Evolutionary conservation across 37 sponge, comb jelly and placozoan genomes (phyloP).

Genomic region (Beroe forskalii): DNA sequence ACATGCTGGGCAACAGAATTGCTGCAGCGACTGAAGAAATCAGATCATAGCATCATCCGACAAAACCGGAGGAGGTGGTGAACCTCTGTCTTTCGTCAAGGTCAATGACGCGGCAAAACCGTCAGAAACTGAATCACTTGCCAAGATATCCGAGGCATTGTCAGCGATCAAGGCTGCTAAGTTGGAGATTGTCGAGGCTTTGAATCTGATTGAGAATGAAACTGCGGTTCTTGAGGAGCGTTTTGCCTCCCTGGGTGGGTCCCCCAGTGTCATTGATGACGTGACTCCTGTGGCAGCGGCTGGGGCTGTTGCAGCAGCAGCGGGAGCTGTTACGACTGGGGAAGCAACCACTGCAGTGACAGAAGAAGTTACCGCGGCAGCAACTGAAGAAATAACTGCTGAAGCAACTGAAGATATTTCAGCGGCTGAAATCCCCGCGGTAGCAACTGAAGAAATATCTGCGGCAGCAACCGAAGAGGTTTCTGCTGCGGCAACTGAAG

Average conservation of each 20-base stretch:
- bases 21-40: not conserved
- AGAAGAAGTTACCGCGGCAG: not conserved
- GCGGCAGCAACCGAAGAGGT: too few relatives aligned
- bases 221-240: not conserved
- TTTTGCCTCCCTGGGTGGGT: not conserved
- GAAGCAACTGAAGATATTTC: too few relatives aligned
- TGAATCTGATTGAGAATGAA: slow-evolving; percentile 17
- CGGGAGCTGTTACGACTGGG: too few relatives aligned
- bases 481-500: too few relatives aligned
- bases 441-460: too few relatives aligned
- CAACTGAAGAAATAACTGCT: not conserved
- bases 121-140: not conserved
- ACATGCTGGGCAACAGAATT: too few relatives aligned
- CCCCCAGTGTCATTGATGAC: not conserved
- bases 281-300: not conserved
- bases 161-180: slow-evolving; percentile 10
- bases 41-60: too few relatives aligned
- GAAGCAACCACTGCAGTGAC: too few relatives aligned
- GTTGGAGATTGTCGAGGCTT: not conserved
- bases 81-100: not conserved
- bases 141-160: not conserved
- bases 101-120: not conserved
- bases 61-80: not conserved
- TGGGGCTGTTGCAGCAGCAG: not conserved
- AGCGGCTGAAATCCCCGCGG: too few relatives aligned